phyloP scores from a whole-genome alignment of 2,888 invertebrate genomes.

The Lamellibrachia satsuma region DNA sequence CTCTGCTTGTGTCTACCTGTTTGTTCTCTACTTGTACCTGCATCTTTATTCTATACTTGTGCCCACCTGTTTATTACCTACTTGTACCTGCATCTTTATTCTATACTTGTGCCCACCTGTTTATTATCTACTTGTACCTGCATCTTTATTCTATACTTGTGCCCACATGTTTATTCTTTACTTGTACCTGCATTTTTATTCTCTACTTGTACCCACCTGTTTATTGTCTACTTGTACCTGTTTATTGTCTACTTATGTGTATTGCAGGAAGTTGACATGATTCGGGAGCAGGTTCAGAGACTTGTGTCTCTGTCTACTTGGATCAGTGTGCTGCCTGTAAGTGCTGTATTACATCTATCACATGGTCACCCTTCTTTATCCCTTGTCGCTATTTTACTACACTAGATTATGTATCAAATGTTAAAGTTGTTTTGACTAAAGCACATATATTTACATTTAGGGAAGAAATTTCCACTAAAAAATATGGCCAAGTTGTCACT shows the following conservation, averaged over 20 bases:
- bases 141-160: no score
- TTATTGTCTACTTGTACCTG: slow-evolving; percentile 19
- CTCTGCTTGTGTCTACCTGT: no score
- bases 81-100: neutral
- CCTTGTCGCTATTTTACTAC: no score
- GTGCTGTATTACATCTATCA: slow-evolving; percentile 43
- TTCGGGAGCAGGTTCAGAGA: slow-evolving; percentile 89
- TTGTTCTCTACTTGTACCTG: no score
- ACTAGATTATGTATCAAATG: no score
- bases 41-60: no score
- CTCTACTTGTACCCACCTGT: neutral
- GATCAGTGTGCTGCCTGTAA: slow-evolving; percentile 78
- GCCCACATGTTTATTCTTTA: no score
- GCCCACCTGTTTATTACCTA: no score
- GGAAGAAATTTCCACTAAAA: no score
- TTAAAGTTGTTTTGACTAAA: no score
- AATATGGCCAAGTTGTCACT: no score
- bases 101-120: slow-evolving; percentile 22
- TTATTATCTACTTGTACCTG: neutral
- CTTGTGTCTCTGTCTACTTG: slow-evolving; percentile 94
- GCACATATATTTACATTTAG: no score
- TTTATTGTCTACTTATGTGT: neutral
- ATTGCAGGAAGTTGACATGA: slow-evolving; percentile 82
- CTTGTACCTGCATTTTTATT: neutral
- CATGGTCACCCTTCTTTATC: neutral